A percentile compares a stretch with the other conserved stretches of the same genome.
These are phyloP conservation scores for Zophobas atratus DNA, from an alignment of 1,140 invertebrate species.

Conservation along the genomic window DNA sequence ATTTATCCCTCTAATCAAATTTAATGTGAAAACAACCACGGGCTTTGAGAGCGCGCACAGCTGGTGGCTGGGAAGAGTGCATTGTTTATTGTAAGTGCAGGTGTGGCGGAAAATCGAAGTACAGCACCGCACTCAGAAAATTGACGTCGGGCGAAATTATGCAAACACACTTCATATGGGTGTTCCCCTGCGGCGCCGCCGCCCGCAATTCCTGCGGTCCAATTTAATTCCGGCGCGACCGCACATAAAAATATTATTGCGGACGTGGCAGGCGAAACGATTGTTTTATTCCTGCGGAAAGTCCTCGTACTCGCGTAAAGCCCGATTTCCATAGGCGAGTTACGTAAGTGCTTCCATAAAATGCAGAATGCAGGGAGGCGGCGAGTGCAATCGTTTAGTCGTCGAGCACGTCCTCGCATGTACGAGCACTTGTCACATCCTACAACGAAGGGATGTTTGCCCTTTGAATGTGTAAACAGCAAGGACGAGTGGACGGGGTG, in stretches of 20 bases:
- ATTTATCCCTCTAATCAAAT: conserved; percentile 14
- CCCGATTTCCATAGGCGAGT: neutral
- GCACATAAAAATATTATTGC: neutral
- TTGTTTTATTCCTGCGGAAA: neutral
- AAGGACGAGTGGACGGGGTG: conserved; percentile 11
- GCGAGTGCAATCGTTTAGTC: conserved; percentile 8
- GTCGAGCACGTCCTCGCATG: conserved; percentile 14
- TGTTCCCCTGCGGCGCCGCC: no score
- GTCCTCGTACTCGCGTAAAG: neutral
- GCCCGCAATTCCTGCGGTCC: neutral
- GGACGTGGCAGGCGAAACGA: no score
- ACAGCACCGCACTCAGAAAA: no score
- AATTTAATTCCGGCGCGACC: neutral
- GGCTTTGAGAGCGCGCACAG: neutral
- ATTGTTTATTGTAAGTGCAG: no score
- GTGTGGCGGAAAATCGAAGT: no score
- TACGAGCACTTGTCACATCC: conserved; percentile 5
- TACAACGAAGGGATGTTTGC: conserved; percentile 19
- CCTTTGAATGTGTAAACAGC: conserved; percentile 29
- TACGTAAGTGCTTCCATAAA: neutral
- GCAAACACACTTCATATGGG: no score
- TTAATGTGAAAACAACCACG: conserved; percentile 23
- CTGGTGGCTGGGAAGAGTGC: no score
- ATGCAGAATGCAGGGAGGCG: neutral
- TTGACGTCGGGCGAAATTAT: no score